phyloP scores from a whole-genome alignment of 2,113 vertebrate genomes.

The Oreocharis arfaki region DNA sequence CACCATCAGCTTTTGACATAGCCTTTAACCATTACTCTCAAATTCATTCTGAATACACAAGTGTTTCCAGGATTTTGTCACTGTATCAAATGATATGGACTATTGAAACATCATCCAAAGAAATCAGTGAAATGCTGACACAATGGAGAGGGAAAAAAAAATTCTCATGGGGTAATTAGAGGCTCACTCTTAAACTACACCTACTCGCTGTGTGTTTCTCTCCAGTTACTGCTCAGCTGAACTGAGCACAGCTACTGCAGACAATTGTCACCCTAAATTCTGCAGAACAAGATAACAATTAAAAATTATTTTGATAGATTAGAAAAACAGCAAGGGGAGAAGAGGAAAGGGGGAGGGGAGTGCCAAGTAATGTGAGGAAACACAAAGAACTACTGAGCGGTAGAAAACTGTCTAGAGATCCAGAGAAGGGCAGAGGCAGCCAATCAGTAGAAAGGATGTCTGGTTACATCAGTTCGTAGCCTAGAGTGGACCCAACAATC shows the following conservation, averaged over 20 bases:
- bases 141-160: neutral
- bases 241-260: neutral
- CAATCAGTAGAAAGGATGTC: neutral
- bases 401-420: neutral
- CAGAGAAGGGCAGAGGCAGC: neutral
- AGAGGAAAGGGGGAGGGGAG: neutral
- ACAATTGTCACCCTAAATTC: neutral
- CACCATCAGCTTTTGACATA: neutral
- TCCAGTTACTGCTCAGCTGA: neutral
- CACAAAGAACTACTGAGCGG: neutral
- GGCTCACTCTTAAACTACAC: neutral
- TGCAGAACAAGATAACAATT: neutral
- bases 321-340: neutral
- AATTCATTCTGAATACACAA: neutral
- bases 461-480: neutral
- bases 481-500: neutral
- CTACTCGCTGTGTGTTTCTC: accelerated
- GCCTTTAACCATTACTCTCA: neutral
- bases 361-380: neutral
- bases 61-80: neutral
- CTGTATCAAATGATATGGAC: neutral
- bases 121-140: neutral
- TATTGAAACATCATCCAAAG: neutral
- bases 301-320: neutral
- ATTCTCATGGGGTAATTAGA: neutral